phyloP scores from a whole-genome alignment of 2,888 invertebrate species.

The Pseudococcus viburni region DNA sequence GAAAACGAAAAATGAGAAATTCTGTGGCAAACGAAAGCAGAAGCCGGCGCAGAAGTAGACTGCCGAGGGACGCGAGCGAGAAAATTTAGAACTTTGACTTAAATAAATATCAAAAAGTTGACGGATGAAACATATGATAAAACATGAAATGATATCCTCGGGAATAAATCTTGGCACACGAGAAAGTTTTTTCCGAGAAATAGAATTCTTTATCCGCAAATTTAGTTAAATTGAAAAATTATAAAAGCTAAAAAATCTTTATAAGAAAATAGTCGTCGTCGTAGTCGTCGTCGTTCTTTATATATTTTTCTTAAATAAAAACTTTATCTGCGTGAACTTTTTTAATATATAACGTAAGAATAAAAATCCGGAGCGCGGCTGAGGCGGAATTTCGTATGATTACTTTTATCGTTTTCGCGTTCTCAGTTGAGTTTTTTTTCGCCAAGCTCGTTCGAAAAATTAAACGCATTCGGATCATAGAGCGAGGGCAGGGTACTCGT shows the following conservation, averaged over 20 bases:
- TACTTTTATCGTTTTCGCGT: slow-evolving; percentile 42
- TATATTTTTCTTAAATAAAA: slow-evolving; percentile 53
- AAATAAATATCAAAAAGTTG: slow-evolving; percentile 59
- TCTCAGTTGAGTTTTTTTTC: background rate
- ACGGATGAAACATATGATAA: slow-evolving; percentile 58
- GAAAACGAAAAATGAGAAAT: slow-evolving; percentile 29
- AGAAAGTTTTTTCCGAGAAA: slow-evolving; percentile 51
- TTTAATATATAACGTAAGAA: slow-evolving; percentile 50
- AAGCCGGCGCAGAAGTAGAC: background rate
- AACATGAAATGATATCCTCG: slow-evolving; percentile 57
- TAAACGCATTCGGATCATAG: slow-evolving; percentile 27
- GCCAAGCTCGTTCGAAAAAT: background rate
- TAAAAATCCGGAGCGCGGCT: background rate
- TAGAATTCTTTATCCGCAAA: slow-evolving; percentile 56
- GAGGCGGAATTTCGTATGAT: slow-evolving; percentile 27
- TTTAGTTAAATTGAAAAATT: slow-evolving; percentile 59
- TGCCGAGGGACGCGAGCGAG: slow-evolving; percentile 11
- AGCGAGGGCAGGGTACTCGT: background rate
- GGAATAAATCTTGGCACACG: slow-evolving; percentile 53
- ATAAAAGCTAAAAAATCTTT: slow-evolving; percentile 59
- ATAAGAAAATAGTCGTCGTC: slow-evolving; percentile 41
- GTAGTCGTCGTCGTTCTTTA: background rate
- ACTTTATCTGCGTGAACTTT: slow-evolving; percentile 55
- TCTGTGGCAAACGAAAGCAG: background rate
- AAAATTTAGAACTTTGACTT: slow-evolving; percentile 55